Base-by-base conservation (phyloP, 2,888 invertebrate species). In the Dryomyza anilis region DNA sequence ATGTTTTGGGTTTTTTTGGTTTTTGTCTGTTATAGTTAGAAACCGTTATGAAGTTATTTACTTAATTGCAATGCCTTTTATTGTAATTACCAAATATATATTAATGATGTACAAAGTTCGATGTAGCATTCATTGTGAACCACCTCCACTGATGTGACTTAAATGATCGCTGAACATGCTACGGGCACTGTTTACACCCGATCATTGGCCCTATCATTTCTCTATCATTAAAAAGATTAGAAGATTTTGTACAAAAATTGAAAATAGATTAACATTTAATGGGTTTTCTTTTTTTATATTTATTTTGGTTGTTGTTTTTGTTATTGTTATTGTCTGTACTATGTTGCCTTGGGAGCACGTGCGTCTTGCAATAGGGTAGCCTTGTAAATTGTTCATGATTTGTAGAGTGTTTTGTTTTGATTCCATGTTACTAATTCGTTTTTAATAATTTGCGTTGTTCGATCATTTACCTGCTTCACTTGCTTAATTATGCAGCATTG, bases 261-360 rank as follows among this genome's bases (percentile, higher is more conserved):
- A 78, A 73, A 79, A 79, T 77, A 76, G 75, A 77, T 77, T 77
- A 74, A 72, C 75, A 76, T 77, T 77, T 79, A 79, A 79, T 79
- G 78, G 70, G 70, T 78, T 77, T 78, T 70, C 68, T 73, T 25
- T 50, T 27, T 50, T 25, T 50, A 25, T 14, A 0, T 19, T 45
- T 14, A 16, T 19, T 21, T 21, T 8, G 21, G 21, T 12, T 27
- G 29, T 10, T 14, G n/a, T 53, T 30, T 53, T 52, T n/a, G n/a
- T n/a, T n/a, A n/a, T n/a, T n/a, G n/a, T n/a, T n/a, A n/a, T n/a
- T n/a, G n/a, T n/a, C n/a, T n/a, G n/a, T n/a, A n/a, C n/a, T 12
- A 16, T 64, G 29, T 23, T 71, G 71, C 75, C 66, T 70, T 65
- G 66, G 69, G 63, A 78, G 75, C 74, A 76, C 72, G 76, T 76